Evolutionary conservation across 1,140 invertebrate genomes (phyloP).

Genomic region (Drosophila carrolli): DNA sequence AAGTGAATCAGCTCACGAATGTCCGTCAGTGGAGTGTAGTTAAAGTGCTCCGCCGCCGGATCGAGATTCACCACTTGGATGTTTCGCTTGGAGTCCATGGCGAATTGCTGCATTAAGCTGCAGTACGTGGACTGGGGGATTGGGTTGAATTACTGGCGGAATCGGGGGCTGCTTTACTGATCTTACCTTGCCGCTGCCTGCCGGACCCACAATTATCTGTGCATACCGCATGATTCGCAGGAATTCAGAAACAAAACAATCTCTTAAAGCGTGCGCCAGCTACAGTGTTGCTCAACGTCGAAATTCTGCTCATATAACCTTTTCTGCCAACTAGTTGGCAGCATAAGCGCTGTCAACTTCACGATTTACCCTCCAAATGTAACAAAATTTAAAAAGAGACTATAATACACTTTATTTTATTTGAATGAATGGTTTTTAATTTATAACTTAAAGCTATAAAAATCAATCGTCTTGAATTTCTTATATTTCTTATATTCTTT

Average conservation of each 20-base stretch:
- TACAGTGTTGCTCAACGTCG: background rate
- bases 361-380: background rate
- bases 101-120: slow-evolving; percentile 94
- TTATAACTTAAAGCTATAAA: no score
- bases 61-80: slow-evolving; percentile 98
- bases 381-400: background rate
- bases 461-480: no score
- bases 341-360: background rate
- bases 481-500: no score
- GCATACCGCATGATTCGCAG: slow-evolving; percentile 92
- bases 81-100: slow-evolving; percentile 89
- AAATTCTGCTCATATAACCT: background rate
- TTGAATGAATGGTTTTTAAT: background rate
- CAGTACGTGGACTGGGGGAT: slow-evolving; percentile 95
- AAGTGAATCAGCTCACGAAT: slow-evolving; percentile 97
- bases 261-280: slow-evolving; percentile 16
- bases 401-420: background rate
- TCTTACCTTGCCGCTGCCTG: slow-evolving; percentile 96
- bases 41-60: slow-evolving; percentile 98
- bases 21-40: slow-evolving; percentile 95
- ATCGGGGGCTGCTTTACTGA: background rate
- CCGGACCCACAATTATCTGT: slow-evolving; percentile 97
- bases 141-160: background rate
- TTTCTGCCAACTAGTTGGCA: background rate
- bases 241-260: slow-evolving; percentile 28